Percentiles rank a stretch among this genome's conserved stretches.
These are phyloP conservation scores for Neoniphon sammara DNA, from an alignment of 2,797 vertebrate species.

Conservation along the genomic window DNA sequence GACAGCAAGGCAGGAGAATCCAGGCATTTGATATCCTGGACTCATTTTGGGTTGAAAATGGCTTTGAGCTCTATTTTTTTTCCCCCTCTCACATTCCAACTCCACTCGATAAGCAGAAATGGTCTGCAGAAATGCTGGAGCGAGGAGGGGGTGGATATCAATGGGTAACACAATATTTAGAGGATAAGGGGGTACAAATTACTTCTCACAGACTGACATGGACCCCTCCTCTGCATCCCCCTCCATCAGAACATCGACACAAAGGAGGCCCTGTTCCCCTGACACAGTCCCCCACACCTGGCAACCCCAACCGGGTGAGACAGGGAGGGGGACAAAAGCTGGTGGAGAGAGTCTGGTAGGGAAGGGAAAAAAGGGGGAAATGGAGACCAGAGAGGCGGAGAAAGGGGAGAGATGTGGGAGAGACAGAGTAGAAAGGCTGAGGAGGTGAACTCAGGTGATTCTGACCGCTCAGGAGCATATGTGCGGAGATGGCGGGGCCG, in stretches of 20 bases:
- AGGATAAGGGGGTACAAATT: conserved; percentile 76
- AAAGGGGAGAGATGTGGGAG: conserved; percentile 14
- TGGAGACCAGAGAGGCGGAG: conserved; percentile 2
- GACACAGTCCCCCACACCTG: conserved; percentile 64
- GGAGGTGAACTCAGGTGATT: conserved; percentile 56
- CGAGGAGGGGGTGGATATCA: conserved; percentile 36
- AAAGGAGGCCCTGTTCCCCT: conserved; percentile 74
- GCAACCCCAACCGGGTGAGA: conserved; percentile 43
- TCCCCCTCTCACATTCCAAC: conserved; percentile 54
- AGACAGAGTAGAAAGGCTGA: conserved; percentile 30
- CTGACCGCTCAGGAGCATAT: conserved; percentile 25
- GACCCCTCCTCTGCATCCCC: conserved; percentile 36
- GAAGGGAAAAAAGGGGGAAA: conserved; percentile 10
- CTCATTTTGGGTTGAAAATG: conserved; percentile 24
- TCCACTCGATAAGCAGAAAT: conserved; percentile 30
- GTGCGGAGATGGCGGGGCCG: conserved; percentile 23
- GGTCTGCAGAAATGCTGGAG: conserved; percentile 3
- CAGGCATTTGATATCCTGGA: conserved; percentile 32
- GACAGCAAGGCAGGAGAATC: conserved; percentile 30
- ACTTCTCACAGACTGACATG: conserved; percentile 78
- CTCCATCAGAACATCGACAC: conserved; percentile 69
- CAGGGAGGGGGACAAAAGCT: neutral
- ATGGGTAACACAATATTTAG: conserved; percentile 66
- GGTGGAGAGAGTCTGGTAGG: conserved; percentile 3
- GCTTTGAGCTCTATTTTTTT: conserved; percentile 21